Evolutionary conservation across 2,888 invertebrate species (phyloP).

Genomic region (Polymixis lichenea): DNA sequence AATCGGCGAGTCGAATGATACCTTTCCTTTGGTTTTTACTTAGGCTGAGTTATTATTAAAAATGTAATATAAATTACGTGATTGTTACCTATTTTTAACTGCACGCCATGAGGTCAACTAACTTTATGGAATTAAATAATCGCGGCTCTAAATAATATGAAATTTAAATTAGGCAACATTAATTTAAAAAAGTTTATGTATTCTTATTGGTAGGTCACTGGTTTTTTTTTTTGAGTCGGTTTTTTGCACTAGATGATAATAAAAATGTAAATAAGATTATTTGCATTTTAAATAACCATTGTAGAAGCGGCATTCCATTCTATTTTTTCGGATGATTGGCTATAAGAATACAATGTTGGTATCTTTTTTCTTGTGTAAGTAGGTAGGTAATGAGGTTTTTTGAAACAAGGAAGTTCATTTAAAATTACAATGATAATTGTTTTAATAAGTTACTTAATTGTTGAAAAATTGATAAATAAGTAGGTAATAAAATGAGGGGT

Average conservation of each 20-base stretch:
- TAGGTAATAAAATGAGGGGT: background rate
- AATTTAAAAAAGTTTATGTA: background rate
- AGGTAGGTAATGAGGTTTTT: background rate
- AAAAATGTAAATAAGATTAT: slow-evolving; percentile 16
- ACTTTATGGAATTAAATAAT: background rate
- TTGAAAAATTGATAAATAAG: background rate
- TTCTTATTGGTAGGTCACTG: slow-evolving; percentile 3
- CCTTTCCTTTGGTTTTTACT: background rate
- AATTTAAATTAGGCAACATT: slow-evolving; percentile 36
- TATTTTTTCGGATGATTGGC: background rate
- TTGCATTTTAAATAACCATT: background rate
- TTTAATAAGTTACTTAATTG: background rate
- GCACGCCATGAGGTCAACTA: background rate
- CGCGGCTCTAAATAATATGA: slow-evolving; percentile 1
- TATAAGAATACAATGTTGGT: background rate
- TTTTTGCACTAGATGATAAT: background rate
- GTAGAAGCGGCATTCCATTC: background rate
- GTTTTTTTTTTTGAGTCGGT: too few relatives aligned
- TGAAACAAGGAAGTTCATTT: background rate
- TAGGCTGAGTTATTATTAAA: background rate
- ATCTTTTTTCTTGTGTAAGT: background rate
- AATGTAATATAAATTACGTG: background rate
- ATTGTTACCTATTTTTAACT: slow-evolving; percentile 2
- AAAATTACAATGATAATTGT: background rate
- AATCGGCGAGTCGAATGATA: too few relatives aligned